Base-by-base conservation (phyloP, 1,140 invertebrate genomes). In the Condylostylus longicornis region DNA sequence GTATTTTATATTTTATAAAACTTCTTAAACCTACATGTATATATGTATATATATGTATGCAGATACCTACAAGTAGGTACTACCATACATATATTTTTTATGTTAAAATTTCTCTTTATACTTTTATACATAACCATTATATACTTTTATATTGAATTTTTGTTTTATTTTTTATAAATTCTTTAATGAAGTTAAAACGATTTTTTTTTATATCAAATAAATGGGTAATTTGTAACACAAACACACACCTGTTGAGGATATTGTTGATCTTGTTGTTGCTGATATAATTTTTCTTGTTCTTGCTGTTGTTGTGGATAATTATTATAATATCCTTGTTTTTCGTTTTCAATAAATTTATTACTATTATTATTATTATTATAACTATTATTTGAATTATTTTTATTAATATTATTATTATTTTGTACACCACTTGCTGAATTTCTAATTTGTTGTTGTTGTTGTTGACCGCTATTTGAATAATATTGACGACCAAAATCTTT, bases 241-340 rank as follows among this genome's bases (percentile, higher is more conserved):
- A 5, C 44, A 53, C 51, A 57, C 51, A 52, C 54, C 52, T 54
- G 51, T 50, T 54, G 52, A 50, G 44, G 43, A 38, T 37, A 43
- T 45, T 39, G 42, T 41, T 30, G 39, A 29, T 47, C 30, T 40
- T 39, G 37, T 25, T 37, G 27, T 42, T 37, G 37, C 33, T 38
- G 27, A 22, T 45, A 47, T 31, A 51, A 44, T 37, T 37, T 34
- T 35, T 30, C 9, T n/a, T 43, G 34, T 35, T 35, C 21, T 14
- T 35, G n/a, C 15, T 23, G 22, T 15, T 35, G 21, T 17, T 23
- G 34, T 22, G 12, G 19, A 41, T 53, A 46, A 42, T 49, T 49
- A 45, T 45, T 53, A 36, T 45, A 49, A 32, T 43, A 38, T 23
- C 37, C 41, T 38, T 32, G 30, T 32, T 25, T 21, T 41, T 34